A percentile compares a stretch with the other conserved stretches of the same genome.
Conservation (phyloP, 2,797 vertebrate genomes). For the Poliocrania exsul region DNA sequence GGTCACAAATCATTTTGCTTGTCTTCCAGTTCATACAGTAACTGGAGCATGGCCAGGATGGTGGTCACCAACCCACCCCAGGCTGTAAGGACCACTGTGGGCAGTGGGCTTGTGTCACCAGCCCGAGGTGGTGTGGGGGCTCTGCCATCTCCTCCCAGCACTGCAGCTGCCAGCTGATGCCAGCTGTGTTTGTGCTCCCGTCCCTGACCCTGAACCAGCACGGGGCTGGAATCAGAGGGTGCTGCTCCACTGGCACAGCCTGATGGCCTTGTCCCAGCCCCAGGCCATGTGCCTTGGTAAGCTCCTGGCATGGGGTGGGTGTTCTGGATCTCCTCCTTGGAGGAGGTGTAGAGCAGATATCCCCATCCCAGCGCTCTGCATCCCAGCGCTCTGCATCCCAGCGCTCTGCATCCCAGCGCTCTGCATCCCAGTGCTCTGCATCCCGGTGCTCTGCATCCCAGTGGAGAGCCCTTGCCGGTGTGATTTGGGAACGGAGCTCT, state of each 20-base stretch:
- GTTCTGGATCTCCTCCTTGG: neutral
- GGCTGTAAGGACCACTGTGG: rapidly evolving
- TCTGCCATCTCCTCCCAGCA: neutral
- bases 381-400: rapidly evolving
- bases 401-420: neutral
- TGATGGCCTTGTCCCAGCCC: neutral
- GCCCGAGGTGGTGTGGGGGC: neutral
- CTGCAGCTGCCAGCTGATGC: neutral
- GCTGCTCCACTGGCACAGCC: neutral
- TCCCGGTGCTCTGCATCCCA: neutral
- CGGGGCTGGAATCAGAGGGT: neutral
- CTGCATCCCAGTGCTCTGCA: rapidly evolving
- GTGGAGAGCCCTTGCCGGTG: neutral
- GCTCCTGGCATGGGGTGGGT: rapidly evolving
- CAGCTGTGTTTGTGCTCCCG: neutral
- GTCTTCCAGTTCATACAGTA: neutral
- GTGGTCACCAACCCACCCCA: neutral
- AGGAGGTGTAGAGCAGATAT: neutral
- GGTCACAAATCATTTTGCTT: neutral
- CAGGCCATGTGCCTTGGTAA: rapidly evolving
- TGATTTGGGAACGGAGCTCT: neutral
- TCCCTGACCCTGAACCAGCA: rapidly evolving
- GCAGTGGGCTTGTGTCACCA: neutral
- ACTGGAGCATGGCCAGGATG: neutral
- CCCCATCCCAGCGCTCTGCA: neutral